Evolutionary conservation across 2,113 vertebrate genomes (phyloP).

Genomic region (Tautogolabrus adspersus): DNA sequence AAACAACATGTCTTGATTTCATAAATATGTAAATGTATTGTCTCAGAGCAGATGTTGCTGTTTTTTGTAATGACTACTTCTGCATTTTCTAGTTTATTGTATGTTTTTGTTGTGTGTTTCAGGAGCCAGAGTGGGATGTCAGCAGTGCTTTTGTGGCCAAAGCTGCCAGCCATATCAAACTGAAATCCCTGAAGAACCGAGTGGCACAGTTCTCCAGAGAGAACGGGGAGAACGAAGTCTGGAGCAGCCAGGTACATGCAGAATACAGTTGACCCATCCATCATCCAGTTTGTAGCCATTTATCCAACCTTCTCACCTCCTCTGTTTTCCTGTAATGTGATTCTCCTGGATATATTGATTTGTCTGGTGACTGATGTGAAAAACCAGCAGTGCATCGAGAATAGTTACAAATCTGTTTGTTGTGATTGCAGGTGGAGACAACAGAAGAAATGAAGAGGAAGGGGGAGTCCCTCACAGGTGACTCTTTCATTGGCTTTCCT

Average conservation of each 20-base stretch:
- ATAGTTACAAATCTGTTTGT: neutral
- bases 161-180: slow-evolving; percentile 73
- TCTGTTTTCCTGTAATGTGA: no score
- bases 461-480: slow-evolving; percentile 57
- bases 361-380: neutral
- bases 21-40: no score
- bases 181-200: slow-evolving; percentile 49
- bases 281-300: no score
- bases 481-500: neutral
- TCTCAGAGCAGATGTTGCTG: no score
- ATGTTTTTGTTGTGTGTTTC: neutral
- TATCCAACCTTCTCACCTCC: no score
- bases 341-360: neutral
- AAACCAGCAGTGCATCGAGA: no score
- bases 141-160: slow-evolving; percentile 79
- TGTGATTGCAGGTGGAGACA: slow-evolving; percentile 39
- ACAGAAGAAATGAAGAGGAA: slow-evolving; percentile 49
- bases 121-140: slow-evolving; percentile 81
- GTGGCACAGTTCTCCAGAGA: slow-evolving; percentile 52
- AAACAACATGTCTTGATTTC: no score
- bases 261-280: neutral
- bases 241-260: slow-evolving; percentile 60
- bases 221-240: slow-evolving; percentile 75
- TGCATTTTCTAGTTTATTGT: no score
- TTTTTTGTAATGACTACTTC: no score